Evolutionary conservation across 2,113 vertebrate genomes (phyloP), one percentile per base, ranked within the genome.

Genomic region (Serilophus lunatus): DNA sequence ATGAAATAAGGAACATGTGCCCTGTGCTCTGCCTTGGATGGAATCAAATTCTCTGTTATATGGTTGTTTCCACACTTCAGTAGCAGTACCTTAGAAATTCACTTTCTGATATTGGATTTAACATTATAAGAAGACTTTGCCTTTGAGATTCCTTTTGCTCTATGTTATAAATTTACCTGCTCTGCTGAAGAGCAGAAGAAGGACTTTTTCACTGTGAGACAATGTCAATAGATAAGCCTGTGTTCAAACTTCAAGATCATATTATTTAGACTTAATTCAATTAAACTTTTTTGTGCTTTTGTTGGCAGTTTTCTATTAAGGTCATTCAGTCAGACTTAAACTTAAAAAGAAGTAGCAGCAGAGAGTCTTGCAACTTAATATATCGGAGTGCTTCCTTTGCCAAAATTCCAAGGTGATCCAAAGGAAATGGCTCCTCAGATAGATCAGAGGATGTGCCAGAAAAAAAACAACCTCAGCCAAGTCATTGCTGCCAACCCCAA

Each of bases 221-320:
- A 93, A 92, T 91, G 94, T 93, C 94, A 95, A 70, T 91, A 94
- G 91, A 74, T 77, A 94, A 96, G 63, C 9, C 33, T 91, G 75
- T 74, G 50, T 82, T 95, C 88, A 93, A 92, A 80, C 63, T 93
- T 95, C 82, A 83, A 88, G 94, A 91, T 75, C 84, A 44, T 87
- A 77, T 95, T 95, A 95, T 95, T 97, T 97, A 95, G 53, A 35
- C 54, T 87, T 95, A 97, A 96, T 95, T 86, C 25, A 86, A 91
- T 95, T 96, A 82, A 89, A 80, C 45, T 57, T 94, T 84, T 83
- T 74, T 92, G 66, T 86, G 90, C 83, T 85, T 95, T 93, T 92
- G 90, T 89, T 93, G 88, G 95, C 88, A 80, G 79, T 93, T 95
- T 96, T 92, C 76, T 94, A 28, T n/a, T 89, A 87, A 92, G 78